Conservation (phyloP, 2,888 invertebrate species). For the Torymus auratus region DNA sequence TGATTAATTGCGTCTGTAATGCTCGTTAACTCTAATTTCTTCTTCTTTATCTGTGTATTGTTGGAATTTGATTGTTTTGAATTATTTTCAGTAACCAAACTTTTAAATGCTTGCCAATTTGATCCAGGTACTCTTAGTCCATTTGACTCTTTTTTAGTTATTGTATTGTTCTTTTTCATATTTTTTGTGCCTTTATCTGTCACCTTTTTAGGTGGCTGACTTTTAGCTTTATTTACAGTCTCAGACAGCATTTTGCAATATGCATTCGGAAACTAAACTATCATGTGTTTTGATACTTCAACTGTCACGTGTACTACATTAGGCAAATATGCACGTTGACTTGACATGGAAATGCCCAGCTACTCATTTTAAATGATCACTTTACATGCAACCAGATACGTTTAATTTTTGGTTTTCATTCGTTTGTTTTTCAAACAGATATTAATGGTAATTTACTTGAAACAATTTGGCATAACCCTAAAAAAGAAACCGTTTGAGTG, state of each 20-base stretch:
- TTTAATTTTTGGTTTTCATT: too few species aligned
- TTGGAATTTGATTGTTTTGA: constrained; percentile 37
- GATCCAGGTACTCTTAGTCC: constrained; percentile 62
- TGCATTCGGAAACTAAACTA: not conserved
- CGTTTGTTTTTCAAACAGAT: too few species aligned
- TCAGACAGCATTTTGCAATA: constrained; percentile 25
- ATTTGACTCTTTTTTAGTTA: constrained; percentile 26
- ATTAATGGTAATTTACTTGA: too few species aligned
- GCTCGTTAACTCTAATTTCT: constrained; percentile 7
- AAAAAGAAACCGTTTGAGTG: too few species aligned
- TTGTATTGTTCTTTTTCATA: constrained; percentile 12
- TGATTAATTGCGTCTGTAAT: too few species aligned
- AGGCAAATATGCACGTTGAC: too few species aligned
- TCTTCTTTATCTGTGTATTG: constrained; percentile 55
- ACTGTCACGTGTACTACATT: constrained; percentile 12
- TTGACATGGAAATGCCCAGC: too few species aligned
- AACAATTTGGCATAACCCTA: too few species aligned
- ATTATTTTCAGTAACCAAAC: constrained; percentile 57
- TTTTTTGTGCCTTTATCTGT: not conserved
- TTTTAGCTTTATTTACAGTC: constrained; percentile 22
- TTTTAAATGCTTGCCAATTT: constrained; percentile 72
- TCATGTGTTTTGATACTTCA: not conserved
- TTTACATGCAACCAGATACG: too few species aligned
- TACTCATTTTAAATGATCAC: too few species aligned
- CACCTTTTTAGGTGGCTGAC: constrained; percentile 4